Conservation (phyloP, 1,140 invertebrate genomes). For the Atta cephalotes region DNA sequence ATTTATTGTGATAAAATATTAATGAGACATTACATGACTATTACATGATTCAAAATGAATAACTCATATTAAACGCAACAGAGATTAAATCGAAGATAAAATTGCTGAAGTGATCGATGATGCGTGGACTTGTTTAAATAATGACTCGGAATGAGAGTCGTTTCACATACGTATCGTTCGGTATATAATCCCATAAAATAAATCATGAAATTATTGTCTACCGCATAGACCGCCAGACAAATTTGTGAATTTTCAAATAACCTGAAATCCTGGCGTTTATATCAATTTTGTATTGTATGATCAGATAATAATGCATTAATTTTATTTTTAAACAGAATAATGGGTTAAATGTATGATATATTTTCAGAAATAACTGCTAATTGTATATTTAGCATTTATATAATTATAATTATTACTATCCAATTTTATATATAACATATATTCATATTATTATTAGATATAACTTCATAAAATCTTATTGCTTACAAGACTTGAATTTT, state of each 20-base stretch:
- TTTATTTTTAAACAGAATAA: slow-evolving; percentile 18
- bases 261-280: not conserved
- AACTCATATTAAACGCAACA: slow-evolving; percentile 41
- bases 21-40: slow-evolving; percentile 16
- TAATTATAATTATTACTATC: not conserved
- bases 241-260: slow-evolving; percentile 25
- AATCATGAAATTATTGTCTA: slow-evolving; percentile 20
- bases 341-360: not conserved
- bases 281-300: slow-evolving; percentile 2
- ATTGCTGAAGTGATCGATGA: slow-evolving; percentile 37
- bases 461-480: no score
- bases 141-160: slow-evolving; percentile 2
- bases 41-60: slow-evolving; percentile 36
- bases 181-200: slow-evolving; percentile 31
- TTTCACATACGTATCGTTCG: not conserved
- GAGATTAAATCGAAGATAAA: slow-evolving; percentile 59
- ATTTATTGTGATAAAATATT: slow-evolving; percentile 56
- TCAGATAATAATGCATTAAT: slow-evolving; percentile 14
- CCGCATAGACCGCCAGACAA: not conserved
- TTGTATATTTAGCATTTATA: not conserved
- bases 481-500: not conserved
- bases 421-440: not conserved
- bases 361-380: not conserved
- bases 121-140: slow-evolving; percentile 34
- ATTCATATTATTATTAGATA: no score